Evolutionary conservation across 2,888 invertebrate species (phyloP).

Genomic region (Trichopria drosophilae): DNA sequence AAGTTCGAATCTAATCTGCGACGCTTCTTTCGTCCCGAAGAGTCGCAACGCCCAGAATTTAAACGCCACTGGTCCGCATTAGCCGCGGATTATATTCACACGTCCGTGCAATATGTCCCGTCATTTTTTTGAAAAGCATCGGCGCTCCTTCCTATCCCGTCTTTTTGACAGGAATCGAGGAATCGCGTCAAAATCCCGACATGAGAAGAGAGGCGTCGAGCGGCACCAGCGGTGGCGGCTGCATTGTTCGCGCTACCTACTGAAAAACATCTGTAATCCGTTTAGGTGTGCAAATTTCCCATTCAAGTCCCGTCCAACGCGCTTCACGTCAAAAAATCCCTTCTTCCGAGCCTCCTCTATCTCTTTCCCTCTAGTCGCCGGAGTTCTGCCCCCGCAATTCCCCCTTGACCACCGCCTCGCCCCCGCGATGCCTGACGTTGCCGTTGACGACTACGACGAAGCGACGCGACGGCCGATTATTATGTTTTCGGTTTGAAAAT

Average conservation of each 20-base stretch:
- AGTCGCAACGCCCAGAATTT: slow-evolving; percentile 33
- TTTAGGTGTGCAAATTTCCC: slow-evolving; percentile 58
- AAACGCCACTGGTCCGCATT: slow-evolving; percentile 35
- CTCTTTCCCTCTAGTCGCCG: too few relatives aligned
- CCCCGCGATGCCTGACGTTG: too few relatives aligned
- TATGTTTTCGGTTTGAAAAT: too few relatives aligned
- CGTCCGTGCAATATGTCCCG: slow-evolving; percentile 5
- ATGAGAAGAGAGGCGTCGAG: background rate
- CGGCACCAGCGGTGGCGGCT: background rate
- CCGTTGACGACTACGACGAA: too few relatives aligned
- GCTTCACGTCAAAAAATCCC: slow-evolving; percentile 3
- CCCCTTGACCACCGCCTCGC: too few relatives aligned
- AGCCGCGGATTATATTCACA: slow-evolving; percentile 36
- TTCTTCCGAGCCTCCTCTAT: too few relatives aligned
- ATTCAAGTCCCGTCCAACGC: slow-evolving; percentile 42
- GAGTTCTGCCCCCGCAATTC: too few relatives aligned
- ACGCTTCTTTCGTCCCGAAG: slow-evolving; percentile 13
- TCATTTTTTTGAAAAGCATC: slow-evolving; percentile 1
- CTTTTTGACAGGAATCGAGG: slow-evolving; percentile 35
- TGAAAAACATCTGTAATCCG: slow-evolving; percentile 58
- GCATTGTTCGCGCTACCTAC: background rate
- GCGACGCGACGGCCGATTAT: too few relatives aligned
- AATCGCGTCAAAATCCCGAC: slow-evolving; percentile 36
- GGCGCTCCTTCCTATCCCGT: background rate
- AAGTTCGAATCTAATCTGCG: slow-evolving; percentile 15